A percentile compares a stretch with the other conserved stretches of the same genome.
Conservation (phyloP, 30 jellyfish, hydroid and myxozoan species). For the Rhopilema esculentum region DNA sequence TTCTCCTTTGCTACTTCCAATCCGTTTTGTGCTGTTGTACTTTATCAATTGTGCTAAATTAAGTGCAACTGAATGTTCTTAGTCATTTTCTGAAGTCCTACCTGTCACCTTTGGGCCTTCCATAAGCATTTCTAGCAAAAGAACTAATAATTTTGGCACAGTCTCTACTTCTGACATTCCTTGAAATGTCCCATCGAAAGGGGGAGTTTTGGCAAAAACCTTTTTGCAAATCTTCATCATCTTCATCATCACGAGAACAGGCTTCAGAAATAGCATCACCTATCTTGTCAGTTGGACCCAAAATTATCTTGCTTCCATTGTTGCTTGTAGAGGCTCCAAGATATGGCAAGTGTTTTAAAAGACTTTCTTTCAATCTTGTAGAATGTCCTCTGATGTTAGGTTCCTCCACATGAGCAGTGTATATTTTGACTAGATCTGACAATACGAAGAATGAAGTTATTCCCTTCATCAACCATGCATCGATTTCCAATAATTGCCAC, state of each 20-base stretch:
- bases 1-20: neutral
- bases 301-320: slow-evolving; percentile 3
- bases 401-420: slow-evolving; percentile 21
- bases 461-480: slow-evolving; percentile 22
- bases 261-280: slow-evolving; percentile 6
- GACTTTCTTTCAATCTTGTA: no score
- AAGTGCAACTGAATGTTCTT: slow-evolving; percentile 1
- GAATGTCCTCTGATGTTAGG: slow-evolving; percentile 13
- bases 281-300: slow-evolving; percentile 29
- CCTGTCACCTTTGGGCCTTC: slow-evolving; percentile 38
- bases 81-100: slow-evolving; percentile 11
- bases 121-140: slow-evolving; percentile 13
- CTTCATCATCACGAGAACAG: slow-evolving; percentile 14
- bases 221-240: slow-evolving; percentile 34
- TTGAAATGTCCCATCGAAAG: slow-evolving; percentile 22
- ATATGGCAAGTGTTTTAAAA: slow-evolving; percentile 4
- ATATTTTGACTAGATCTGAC: slow-evolving; percentile 24
- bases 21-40: slow-evolving; percentile 1
- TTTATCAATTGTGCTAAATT: slow-evolving; percentile 12
- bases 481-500: slow-evolving; percentile 13
- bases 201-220: slow-evolving; percentile 6
- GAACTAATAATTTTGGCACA: neutral
- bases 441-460: slow-evolving; percentile 12
- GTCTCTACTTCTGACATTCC: slow-evolving; percentile 12
- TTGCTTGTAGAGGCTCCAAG: slow-evolving; percentile 19